Percentiles rank a stretch among this genome's conserved stretches.
Evolutionary conservation across 2,113 vertebrate genomes (phyloP).

Genomic region (Trogon surrucura): DNA sequence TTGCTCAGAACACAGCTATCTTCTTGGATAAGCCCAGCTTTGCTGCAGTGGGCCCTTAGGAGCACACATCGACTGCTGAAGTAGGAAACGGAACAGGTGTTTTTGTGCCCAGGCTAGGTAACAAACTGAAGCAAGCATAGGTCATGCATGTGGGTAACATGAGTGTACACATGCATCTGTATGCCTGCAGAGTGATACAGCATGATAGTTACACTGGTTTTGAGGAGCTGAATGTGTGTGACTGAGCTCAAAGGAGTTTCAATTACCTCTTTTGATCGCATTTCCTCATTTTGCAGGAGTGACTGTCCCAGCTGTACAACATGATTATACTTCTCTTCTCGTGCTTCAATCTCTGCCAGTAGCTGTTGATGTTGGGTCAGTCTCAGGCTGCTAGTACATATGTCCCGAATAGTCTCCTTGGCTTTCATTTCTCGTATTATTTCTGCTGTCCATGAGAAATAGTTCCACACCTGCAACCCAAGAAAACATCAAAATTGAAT

Average conservation of each 20-base stretch:
- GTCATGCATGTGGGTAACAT: background rate
- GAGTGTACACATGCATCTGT: background rate
- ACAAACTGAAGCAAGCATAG: background rate
- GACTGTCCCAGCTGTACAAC: conserved; percentile 77
- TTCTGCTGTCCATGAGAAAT: conserved; percentile 81
- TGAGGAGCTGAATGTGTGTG: background rate
- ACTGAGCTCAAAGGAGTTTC: background rate
- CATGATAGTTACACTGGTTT: background rate
- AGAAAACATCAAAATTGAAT: background rate
- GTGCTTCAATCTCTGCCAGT: conserved; percentile 81
- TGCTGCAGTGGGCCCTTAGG: background rate
- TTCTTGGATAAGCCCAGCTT: background rate
- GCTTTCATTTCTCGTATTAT: conserved; percentile 77
- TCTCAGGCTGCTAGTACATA: conserved; percentile 74
- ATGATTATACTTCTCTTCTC: conserved; percentile 74
- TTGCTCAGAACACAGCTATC: background rate
- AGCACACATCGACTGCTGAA: background rate
- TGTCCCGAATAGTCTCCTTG: conserved; percentile 80
- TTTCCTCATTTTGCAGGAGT: conserved; percentile 66
- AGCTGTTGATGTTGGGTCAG: conserved; percentile 83
- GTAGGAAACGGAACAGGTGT: background rate
- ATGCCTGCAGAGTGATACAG: background rate
- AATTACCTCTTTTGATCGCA: conserved; percentile 74
- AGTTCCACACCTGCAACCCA: conserved; percentile 77
- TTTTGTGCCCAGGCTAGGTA: background rate